Percentiles rank a stretch among this genome's conserved stretches.
These are phyloP conservation scores for Leptinotarsa defecta DNA, from an alignment of 1,140 invertebrate species.

Conservation along the genomic window DNA sequence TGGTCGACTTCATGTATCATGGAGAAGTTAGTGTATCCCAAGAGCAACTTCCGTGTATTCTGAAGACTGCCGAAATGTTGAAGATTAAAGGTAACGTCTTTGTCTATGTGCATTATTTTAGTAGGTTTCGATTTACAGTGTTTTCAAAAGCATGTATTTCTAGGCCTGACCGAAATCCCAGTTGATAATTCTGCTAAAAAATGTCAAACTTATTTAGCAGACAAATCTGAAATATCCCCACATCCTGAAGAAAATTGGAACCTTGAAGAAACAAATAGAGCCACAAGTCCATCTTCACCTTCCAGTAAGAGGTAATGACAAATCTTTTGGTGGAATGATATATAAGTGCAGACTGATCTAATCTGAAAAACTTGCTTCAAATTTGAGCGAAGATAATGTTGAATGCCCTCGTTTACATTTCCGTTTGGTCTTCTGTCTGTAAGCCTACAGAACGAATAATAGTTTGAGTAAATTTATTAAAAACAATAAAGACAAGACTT, in stretches of 20 bases:
- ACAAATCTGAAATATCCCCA: slow-evolving; percentile 58
- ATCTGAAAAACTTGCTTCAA: no score
- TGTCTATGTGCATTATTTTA: background rate
- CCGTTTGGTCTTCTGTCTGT: no score
- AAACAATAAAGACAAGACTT: no score
- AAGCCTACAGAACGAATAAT: no score
- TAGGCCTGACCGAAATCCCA: slow-evolving; percentile 80
- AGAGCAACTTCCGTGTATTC: slow-evolving; percentile 81
- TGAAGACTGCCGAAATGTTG: slow-evolving; percentile 85
- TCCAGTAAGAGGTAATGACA: slow-evolving; percentile 48
- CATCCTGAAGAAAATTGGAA: slow-evolving; percentile 59
- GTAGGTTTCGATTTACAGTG: background rate
- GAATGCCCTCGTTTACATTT: no score
- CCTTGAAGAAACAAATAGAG: slow-evolving; percentile 42
- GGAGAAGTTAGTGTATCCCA: slow-evolving; percentile 90
- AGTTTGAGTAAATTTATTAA: no score
- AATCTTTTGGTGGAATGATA: no score
- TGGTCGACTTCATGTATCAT: slow-evolving; percentile 92
- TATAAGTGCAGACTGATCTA: no score
- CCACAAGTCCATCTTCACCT: slow-evolving; percentile 54
- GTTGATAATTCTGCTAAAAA: slow-evolving; percentile 60
- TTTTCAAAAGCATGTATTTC: slow-evolving; percentile 10
- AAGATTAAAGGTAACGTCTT: slow-evolving; percentile 72
- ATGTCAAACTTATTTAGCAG: slow-evolving; percentile 62
- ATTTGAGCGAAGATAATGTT: no score